Evolutionary conservation across 1,140 invertebrate species (phyloP).

Genomic region (Adoxophyes honmai): DNA sequence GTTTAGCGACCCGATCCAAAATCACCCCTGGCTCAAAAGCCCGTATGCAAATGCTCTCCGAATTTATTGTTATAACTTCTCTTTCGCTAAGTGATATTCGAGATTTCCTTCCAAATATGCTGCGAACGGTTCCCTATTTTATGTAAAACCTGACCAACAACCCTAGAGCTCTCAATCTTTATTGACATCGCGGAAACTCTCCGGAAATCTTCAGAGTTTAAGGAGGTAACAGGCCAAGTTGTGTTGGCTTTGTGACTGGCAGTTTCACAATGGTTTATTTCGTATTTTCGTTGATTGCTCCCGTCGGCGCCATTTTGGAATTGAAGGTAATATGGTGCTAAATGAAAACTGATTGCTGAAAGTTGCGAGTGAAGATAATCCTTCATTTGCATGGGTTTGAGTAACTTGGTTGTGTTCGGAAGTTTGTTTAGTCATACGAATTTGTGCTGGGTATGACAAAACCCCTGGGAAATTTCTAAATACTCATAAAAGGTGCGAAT

Average conservation of each 20-base stretch:
- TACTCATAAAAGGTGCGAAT: no score
- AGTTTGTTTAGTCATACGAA: no score
- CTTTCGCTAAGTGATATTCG: constrained; percentile 70
- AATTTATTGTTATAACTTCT: constrained; percentile 72
- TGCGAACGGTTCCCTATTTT: constrained; percentile 49
- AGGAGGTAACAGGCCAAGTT: constrained; percentile 22
- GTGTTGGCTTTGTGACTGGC: constrained; percentile 24
- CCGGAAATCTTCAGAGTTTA: constrained; percentile 2
- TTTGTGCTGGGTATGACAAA: no score
- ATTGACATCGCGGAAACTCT: constrained; percentile 9
- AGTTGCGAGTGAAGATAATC: constrained; percentile 6
- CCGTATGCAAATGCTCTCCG: constrained; percentile 67
- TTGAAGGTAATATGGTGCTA: constrained; percentile 44
- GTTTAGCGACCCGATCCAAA: constrained; percentile 56
- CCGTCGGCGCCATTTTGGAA: constrained; percentile 37
- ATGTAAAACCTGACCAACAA: constrained; percentile 37
- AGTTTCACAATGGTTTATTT: constrained; percentile 29
- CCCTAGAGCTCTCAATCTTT: constrained; percentile 23
- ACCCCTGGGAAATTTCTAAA: no score
- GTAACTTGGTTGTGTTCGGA: no score
- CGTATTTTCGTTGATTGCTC: constrained; percentile 47
- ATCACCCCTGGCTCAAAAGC: constrained; percentile 52
- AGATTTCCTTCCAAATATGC: constrained; percentile 64
- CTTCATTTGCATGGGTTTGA: constrained; percentile 9
- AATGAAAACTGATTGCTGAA: constrained; percentile 33